Conservation (phyloP, 2,888 invertebrate genomes). For the Drosophila acutilabella region DNA sequence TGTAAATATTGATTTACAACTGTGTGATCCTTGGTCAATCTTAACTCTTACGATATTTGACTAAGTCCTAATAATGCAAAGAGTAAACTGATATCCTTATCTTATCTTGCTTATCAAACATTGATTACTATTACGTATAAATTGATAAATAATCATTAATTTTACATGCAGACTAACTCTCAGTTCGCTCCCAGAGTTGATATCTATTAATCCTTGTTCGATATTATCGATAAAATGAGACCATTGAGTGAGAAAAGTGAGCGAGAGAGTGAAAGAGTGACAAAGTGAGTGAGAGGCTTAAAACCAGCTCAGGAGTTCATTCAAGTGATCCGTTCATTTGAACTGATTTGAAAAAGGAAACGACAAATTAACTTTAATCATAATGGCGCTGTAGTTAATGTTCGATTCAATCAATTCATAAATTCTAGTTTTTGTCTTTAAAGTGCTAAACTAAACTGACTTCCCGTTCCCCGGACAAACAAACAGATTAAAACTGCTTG, state of each 20-base stretch:
- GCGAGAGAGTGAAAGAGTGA: no score
- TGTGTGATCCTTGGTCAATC: not conserved
- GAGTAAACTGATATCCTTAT: slow-evolving; percentile 4
- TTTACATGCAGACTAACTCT: not conserved
- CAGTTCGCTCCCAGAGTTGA: not conserved
- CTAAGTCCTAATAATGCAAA: slow-evolving; percentile 2
- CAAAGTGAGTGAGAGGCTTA: not conserved
- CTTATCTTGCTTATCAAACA: slow-evolving; percentile 1
- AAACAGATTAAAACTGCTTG: not conserved
- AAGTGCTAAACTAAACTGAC: slow-evolving; percentile 1
- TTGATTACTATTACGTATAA: not conserved
- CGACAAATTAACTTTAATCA: not conserved
- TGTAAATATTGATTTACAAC: slow-evolving; percentile 8
- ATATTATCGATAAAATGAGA: not conserved
- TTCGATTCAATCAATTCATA: slow-evolving; percentile 31
- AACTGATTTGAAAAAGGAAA: not conserved
- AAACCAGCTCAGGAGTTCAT: not conserved
- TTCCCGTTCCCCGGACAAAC: slow-evolving; percentile 15
- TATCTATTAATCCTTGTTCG: not conserved
- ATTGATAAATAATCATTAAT: not conserved
- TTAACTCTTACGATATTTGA: not conserved
- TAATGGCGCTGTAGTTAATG: slow-evolving; percentile 19
- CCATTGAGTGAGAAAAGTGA: no score
- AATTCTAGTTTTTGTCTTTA: slow-evolving; percentile 36
- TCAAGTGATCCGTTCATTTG: not conserved